phyloP scores from a whole-genome alignment of 2,888 invertebrate genomes.

The Athetis lepigone region DNA sequence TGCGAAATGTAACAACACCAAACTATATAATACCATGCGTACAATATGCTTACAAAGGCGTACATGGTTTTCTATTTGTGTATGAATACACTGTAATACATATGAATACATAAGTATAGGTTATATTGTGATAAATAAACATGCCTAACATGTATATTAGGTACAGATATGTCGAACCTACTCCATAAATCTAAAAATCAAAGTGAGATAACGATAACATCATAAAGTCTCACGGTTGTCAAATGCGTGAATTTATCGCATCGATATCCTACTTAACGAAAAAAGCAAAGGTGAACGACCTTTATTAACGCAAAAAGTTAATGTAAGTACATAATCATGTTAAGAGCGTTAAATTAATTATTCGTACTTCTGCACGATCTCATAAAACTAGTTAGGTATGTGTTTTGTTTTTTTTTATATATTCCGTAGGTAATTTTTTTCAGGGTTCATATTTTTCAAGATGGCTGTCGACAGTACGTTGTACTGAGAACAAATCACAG shows the following conservation, averaged over 20 bases:
- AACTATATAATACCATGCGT: too few species aligned
- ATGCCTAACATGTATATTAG: too few species aligned
- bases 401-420: too few species aligned
- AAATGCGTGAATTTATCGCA: conserved; percentile 30
- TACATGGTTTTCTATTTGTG: too few species aligned
- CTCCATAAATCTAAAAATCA: conserved; percentile 13
- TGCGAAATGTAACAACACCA: too few species aligned
- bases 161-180: neutral
- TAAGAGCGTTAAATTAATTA: neutral
- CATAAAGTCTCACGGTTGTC: conserved; percentile 46
- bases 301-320: conserved; percentile 5
- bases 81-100: too few species aligned
- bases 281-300: conserved; percentile 32
- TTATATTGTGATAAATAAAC: neutral
- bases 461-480: too few species aligned
- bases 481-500: too few species aligned
- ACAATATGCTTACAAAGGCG: too few species aligned
- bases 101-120: too few species aligned
- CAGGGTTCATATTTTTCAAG: too few species aligned
- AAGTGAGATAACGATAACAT: conserved; percentile 17
- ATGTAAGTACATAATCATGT: neutral
- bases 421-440: too few species aligned
- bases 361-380: neutral
- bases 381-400: neutral
- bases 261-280: neutral